Percentiles rank a stretch among this genome's conserved stretches.
phyloP scores from a whole-genome alignment of 2,113 vertebrate species.

The Gasterosteus nipponicus region DNA sequence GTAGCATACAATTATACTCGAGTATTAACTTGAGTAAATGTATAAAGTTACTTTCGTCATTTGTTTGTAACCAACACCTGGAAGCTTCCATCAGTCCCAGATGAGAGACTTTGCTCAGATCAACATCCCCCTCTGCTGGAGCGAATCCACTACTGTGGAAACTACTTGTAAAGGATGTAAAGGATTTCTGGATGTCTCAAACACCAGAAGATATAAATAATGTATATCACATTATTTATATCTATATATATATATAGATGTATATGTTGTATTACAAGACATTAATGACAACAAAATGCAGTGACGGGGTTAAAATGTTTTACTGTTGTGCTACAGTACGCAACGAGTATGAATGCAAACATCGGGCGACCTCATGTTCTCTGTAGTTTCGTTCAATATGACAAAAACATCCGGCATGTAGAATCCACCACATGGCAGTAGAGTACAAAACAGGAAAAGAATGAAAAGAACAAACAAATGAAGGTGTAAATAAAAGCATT shows the following conservation, averaged over 20 bases:
- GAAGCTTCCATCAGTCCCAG: neutral
- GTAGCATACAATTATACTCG: neutral
- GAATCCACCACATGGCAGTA: conserved; percentile 68
- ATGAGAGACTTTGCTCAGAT: neutral
- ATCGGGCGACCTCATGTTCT: conserved; percentile 42
- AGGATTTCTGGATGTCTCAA: neutral
- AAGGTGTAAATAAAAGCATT: conserved; percentile 67
- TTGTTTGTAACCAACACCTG: neutral
- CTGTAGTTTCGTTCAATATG: conserved; percentile 47
- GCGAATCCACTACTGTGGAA: neutral
- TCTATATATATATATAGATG: too few relatives aligned
- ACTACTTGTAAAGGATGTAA: accelerated
- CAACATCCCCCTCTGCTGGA: conserved; percentile 60
- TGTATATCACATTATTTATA: too few relatives aligned
- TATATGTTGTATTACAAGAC: neutral
- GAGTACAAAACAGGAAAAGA: conserved; percentile 69
- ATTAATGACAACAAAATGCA: conserved; percentile 8
- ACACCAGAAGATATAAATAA: too few relatives aligned
- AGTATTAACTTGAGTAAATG: neutral
- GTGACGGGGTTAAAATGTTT: conserved; percentile 67
- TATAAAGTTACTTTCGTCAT: neutral
- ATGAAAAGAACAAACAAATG: conserved; percentile 45
- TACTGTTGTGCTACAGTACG: conserved; percentile 79
- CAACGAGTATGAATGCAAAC: conserved; percentile 70
- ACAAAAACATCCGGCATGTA: conserved; percentile 67